Evolutionary conservation across 2,113 vertebrate species (phyloP).

Genomic region (Cinclus mexicanus): DNA sequence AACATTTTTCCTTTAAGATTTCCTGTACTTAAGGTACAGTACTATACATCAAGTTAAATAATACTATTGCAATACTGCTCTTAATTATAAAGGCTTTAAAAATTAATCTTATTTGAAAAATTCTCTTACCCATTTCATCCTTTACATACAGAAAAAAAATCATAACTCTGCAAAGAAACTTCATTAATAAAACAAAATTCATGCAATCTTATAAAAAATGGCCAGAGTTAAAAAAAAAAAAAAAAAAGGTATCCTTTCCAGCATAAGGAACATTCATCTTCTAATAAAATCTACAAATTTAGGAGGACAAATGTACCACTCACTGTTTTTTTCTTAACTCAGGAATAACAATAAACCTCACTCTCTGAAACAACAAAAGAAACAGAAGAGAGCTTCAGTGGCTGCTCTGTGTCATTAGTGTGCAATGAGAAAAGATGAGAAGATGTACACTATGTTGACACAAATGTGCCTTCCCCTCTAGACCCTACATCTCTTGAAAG

Average conservation of each 20-base stretch:
- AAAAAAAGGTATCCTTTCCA: constrained; percentile 59
- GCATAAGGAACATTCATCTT: constrained; percentile 81
- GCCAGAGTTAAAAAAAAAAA: constrained; percentile 7
- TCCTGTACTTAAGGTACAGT: constrained; percentile 33
- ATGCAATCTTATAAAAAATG: constrained; percentile 69
- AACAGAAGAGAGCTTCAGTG: constrained; percentile 81
- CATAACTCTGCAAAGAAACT: constrained; percentile 71
- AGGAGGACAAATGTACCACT: constrained; percentile 78
- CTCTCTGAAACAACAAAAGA: constrained; percentile 83
- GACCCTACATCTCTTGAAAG: constrained; percentile 84
- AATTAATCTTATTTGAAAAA: constrained; percentile 52
- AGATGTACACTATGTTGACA: constrained; percentile 85
- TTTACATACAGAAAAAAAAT: constrained; percentile 54
- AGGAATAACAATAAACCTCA: constrained; percentile 84
- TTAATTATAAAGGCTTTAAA: constrained; percentile 66
- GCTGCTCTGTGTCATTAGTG: constrained; percentile 85
- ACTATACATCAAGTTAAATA: constrained; percentile 28
- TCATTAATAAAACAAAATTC: constrained; percentile 76
- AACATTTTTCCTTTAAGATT: constrained; percentile 45
- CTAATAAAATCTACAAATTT: constrained; percentile 80
- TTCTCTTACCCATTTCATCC: constrained; percentile 54
- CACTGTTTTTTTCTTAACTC: constrained; percentile 79
- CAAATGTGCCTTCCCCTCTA: constrained; percentile 80
- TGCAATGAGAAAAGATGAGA: constrained; percentile 90
- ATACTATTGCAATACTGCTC: not conserved